Evolutionary conservation across 2,797 vertebrate genomes (phyloP), one percentile per base, ranked within the genome.

Genomic region (Sebastiscus albofasciatus): DNA sequence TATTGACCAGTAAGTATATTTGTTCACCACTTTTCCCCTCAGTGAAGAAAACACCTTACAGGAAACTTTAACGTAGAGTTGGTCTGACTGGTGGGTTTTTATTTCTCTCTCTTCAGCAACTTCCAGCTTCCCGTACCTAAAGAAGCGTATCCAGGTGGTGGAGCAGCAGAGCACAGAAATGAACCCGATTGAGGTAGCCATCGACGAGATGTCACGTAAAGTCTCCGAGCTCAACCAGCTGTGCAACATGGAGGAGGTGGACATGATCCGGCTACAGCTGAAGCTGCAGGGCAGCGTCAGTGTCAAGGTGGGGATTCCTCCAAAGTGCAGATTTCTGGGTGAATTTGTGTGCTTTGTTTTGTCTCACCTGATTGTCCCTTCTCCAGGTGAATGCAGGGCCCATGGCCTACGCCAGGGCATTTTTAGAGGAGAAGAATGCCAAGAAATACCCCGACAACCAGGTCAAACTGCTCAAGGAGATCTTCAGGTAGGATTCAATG

Each of bases 361-460:
- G 29, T 71, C 77, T 88, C 13, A 83, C n/a, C 36, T 67, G 20
- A 8, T 31, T 10, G 9, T 69, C 16, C 8, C 8, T 24, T 27
- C n/a, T 73, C 3, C 75, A 99, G 99, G 97, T 99, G 59, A 99
- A 99, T 10, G 99, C 98, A 2, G 99, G 99, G 22, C 99, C 99
- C 0, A 99, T 99, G 98, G 98, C 99, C 36, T 99, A 99, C 1
- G 99, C 98, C 26, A 92, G 98, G 81, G 99, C 99, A 22, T 99
- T 99, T 87, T 92, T 99, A 77, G 98, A 99, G 88, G 98, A 99
- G 94, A 97, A 97, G 69, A 99, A 99, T 81, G 98, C 98, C 22
- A 99, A 99, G 93, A 98, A 97, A 87, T 99, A 99, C 49, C 99
- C 99, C 55, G 99, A 99, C 95, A 99, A 98, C 95, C 98, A 99